These are phyloP conservation scores for Xenentodon cancila DNA, from an alignment of 2,797 vertebrate species.

Conservation along the genomic window DNA sequence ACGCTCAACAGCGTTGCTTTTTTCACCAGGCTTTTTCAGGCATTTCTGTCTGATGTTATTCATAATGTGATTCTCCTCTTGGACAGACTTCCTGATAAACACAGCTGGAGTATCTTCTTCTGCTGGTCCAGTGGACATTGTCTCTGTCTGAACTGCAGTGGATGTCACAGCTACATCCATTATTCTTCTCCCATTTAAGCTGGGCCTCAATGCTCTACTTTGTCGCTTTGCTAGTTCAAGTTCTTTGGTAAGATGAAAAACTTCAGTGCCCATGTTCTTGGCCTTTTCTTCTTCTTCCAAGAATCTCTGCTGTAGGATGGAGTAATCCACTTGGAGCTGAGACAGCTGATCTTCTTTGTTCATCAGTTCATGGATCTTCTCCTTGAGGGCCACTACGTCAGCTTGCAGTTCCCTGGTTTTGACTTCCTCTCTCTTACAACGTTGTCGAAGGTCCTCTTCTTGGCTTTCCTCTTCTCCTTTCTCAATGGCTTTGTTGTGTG, in stretches of 20 bases:
- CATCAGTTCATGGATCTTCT: constrained; percentile 98
- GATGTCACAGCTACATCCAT: constrained; percentile 90
- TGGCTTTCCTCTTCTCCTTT: constrained; percentile 91
- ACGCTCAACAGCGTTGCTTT: constrained; percentile 87
- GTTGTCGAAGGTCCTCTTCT: constrained; percentile 88
- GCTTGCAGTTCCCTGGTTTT: constrained; percentile 91
- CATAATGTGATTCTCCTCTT: constrained; percentile 99
- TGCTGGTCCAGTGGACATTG: constrained; percentile 70
- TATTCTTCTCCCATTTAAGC: constrained; percentile 92
- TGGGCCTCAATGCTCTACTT: constrained; percentile 91
- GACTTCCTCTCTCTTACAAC: constrained; percentile 89
- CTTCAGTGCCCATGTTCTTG: constrained; percentile 92
- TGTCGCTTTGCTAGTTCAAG: constrained; percentile 93
- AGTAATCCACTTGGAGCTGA: constrained; percentile 95
- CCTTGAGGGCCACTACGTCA: constrained; percentile 95
- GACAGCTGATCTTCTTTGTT: constrained; percentile 98
- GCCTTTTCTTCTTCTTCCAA: constrained; percentile 94
- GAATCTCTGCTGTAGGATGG: constrained; percentile 91
- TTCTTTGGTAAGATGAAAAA: constrained; percentile 92
- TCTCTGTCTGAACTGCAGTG: constrained; percentile 93
- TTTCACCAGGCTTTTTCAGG: constrained; percentile 86
- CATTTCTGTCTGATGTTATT: constrained; percentile 93
- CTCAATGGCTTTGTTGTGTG: constrained; percentile 91
- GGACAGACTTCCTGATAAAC: constrained; percentile 97
- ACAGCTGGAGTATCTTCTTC: constrained; percentile 95